These are phyloP conservation scores for Trachops cirrhosus DNA, from an alignment of 2,797 vertebrate species.

Conservation along the genomic window DNA sequence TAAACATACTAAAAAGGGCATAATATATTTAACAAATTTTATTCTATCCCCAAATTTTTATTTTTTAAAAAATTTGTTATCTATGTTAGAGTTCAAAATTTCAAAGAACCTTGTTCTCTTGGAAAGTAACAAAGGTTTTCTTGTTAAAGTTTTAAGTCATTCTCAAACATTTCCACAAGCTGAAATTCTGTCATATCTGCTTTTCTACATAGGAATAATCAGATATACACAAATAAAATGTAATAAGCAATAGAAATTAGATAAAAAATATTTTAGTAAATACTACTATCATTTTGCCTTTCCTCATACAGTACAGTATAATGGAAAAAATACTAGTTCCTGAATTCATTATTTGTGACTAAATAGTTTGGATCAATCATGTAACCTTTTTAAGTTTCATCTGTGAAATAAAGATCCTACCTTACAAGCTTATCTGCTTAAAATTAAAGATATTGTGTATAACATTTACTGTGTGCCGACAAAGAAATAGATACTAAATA, in stretches of 20 bases:
- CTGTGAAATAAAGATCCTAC: neutral
- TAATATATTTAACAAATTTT: neutral
- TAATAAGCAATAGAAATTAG: neutral
- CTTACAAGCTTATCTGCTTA: neutral
- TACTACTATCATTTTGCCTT: neutral
- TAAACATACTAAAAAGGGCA: neutral
- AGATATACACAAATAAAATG: constrained; percentile 32
- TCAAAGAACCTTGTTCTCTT: neutral
- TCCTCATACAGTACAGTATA: neutral
- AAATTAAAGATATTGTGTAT: neutral
- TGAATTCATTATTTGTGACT: neutral
- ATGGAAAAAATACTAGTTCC: neutral
- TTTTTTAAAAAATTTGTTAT: neutral
- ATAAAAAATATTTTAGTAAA: constrained; percentile 26
- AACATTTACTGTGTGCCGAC: neutral
- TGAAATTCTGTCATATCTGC: neutral
- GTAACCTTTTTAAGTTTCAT: neutral
- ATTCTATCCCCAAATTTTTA: neutral
- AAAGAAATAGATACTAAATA: neutral
- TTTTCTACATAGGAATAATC: neutral
- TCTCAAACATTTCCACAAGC: neutral
- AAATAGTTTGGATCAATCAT: neutral
- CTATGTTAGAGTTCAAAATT: neutral
- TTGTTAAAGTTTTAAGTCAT: neutral
- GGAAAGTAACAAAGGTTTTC: neutral